These are phyloP conservation scores for Poeciliopsis turneri DNA, from an alignment of 2,797 vertebrate genomes.

Conservation along the genomic window DNA sequence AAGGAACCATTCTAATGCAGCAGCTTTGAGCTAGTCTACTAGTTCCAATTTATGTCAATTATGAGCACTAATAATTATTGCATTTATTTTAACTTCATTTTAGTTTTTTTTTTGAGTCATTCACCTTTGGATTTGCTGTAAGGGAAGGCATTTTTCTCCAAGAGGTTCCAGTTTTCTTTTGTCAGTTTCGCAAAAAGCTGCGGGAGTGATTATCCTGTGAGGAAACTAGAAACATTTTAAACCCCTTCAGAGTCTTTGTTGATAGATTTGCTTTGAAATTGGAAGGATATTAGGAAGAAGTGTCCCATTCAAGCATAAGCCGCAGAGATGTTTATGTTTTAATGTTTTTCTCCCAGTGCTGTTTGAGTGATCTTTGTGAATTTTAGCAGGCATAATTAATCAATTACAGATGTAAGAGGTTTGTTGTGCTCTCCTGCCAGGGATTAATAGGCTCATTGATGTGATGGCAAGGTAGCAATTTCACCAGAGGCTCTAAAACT, in stretches of 20 bases:
- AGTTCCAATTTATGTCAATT: background rate
- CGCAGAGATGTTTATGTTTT: conserved; percentile 19
- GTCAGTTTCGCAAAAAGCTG: background rate
- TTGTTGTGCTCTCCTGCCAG: conserved; percentile 48
- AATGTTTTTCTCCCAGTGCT: conserved; percentile 22
- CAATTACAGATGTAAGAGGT: conserved; percentile 57
- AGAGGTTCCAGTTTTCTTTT: no score
- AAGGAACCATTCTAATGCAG: background rate
- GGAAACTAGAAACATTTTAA: conserved; percentile 21
- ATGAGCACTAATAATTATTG: background rate
- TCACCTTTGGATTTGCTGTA: no score
- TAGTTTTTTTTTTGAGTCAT: no score
- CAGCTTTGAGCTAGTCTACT: background rate
- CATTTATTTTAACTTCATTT: background rate
- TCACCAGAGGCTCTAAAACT: conserved; percentile 23
- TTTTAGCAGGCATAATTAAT: conserved; percentile 59
- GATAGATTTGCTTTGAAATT: conserved; percentile 14
- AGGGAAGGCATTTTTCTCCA: no score
- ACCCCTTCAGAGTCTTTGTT: conserved; percentile 5
- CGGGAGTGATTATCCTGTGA: conserved; percentile 32
- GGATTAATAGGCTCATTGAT: conserved; percentile 64
- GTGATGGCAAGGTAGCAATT: conserved; percentile 31
- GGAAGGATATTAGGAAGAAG: background rate
- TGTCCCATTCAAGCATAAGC: background rate
- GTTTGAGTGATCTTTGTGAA: conserved; percentile 36